Evolutionary conservation across 1,140 invertebrate species (phyloP).

Genomic region (Zaprionus tsacasi): DNA sequence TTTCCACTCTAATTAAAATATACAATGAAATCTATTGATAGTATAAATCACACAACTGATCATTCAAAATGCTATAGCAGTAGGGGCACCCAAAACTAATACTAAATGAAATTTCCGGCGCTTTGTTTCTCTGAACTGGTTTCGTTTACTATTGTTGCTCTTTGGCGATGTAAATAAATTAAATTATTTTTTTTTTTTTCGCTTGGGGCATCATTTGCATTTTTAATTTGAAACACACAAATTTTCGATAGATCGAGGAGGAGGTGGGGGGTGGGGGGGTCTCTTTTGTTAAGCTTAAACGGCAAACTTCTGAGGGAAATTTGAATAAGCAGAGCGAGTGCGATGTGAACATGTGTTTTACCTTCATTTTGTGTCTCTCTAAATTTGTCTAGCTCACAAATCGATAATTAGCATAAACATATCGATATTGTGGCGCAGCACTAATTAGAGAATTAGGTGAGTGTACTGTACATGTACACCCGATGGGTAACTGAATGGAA

Average conservation of each 20-base stretch:
- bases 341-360: slow-evolving; percentile 77
- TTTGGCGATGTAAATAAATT: slow-evolving; percentile 64
- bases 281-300: slow-evolving; percentile 35
- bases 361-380: slow-evolving; percentile 17
- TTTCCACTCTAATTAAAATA: slow-evolving; percentile 80
- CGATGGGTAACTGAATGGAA: neutral
- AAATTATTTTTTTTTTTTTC: slow-evolving; percentile 62
- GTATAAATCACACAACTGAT: slow-evolving; percentile 64
- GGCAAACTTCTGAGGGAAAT: slow-evolving; percentile 29
- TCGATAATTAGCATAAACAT: slow-evolving; percentile 40
- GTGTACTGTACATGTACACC: neutral
- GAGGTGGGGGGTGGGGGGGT: neutral
- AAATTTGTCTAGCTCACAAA: slow-evolving; percentile 4
- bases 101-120: slow-evolving; percentile 69
- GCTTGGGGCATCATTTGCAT: slow-evolving; percentile 68
- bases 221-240: slow-evolving; percentile 80
- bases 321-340: slow-evolving; percentile 46
- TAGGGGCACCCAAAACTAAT: neutral
- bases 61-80: slow-evolving; percentile 31
- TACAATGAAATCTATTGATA: slow-evolving; percentile 61
- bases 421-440: slow-evolving; percentile 24
- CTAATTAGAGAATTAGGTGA: slow-evolving; percentile 46
- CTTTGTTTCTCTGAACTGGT: slow-evolving; percentile 67
- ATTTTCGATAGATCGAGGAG: slow-evolving; percentile 37
- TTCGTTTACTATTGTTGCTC: slow-evolving; percentile 19